These are phyloP conservation scores for Tapirus indicus DNA, from an alignment of 2,797 vertebrate genomes.

Conservation along the genomic window DNA sequence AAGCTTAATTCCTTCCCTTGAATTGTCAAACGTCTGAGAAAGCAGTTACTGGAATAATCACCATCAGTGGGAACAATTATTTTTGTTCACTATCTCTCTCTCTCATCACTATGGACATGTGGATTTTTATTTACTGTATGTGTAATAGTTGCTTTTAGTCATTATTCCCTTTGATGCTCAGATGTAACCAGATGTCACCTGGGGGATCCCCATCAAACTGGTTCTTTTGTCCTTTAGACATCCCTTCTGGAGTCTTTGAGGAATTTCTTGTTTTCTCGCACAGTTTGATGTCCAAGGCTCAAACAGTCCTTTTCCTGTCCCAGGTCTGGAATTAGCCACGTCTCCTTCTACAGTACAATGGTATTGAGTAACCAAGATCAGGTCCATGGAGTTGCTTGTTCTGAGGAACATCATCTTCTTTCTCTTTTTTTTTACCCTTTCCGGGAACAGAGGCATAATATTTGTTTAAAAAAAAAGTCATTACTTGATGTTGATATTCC, in stretches of 20 bases:
- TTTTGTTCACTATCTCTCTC: not conserved
- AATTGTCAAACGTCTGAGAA: not conserved
- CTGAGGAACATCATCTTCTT: not conserved
- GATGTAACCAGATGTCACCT: not conserved
- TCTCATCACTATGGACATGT: not conserved
- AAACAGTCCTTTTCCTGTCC: not conserved
- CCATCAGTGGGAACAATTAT: accelerated
- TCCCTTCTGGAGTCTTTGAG: not conserved
- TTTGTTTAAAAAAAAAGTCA: not conserved
- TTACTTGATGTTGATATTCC: not conserved
- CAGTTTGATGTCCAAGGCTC: not conserved
- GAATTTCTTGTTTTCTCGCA: not conserved
- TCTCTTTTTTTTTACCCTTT: not conserved
- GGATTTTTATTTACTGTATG: not conserved
- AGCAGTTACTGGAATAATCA: not conserved
- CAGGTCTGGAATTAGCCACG: not conserved
- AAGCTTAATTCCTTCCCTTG: not conserved
- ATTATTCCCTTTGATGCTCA: not conserved
- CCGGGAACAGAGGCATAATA: not conserved
- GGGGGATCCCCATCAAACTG: not conserved
- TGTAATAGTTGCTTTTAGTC: not conserved
- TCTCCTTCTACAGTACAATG: too few species aligned
- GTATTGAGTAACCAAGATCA: not conserved
- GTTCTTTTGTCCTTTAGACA: not conserved
- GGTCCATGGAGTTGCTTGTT: not conserved